phyloP scores from a whole-genome alignment of 2,888 invertebrate species.

The Cephalotes varians region DNA sequence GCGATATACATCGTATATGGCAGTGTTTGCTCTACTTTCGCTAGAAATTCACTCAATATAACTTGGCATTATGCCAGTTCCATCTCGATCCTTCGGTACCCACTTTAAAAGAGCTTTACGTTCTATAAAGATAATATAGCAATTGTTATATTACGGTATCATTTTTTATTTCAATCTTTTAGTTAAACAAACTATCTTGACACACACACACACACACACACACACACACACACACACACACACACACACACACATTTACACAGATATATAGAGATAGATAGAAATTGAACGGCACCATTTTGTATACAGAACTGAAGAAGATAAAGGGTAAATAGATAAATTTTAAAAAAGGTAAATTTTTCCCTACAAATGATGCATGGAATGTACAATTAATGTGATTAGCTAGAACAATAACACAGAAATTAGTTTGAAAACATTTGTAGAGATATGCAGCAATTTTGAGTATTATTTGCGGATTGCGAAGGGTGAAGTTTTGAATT shows the following conservation, averaged over 20 bases:
- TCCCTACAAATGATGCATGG: conserved; percentile 52
- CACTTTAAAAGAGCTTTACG: conserved; percentile 54
- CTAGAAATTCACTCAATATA: conserved; percentile 67
- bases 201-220: neutral
- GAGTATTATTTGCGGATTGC: neutral
- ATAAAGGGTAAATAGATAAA: conserved; percentile 19
- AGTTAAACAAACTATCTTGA: neutral
- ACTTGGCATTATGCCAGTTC: conserved; percentile 67
- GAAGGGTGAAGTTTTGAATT: neutral
- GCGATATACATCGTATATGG: conserved; percentile 47
- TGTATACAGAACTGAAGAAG: neutral
- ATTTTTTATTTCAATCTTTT: conserved; percentile 8
- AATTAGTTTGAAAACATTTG: neutral
- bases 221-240: neutral
- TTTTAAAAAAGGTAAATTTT: too few species aligned
- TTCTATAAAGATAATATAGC: conserved; percentile 48
- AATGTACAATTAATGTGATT: conserved; percentile 44
- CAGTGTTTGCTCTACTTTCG: conserved; percentile 70
- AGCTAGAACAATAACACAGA: neutral
- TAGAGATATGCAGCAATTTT: neutral
- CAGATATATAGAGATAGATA: conserved; percentile 15
- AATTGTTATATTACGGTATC: conserved; percentile 13
- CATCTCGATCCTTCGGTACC: conserved; percentile 53
- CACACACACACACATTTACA: neutral
- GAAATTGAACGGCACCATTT: conserved; percentile 41